Conservation (phyloP, 2,797 vertebrate genomes). For the Netta rufina region DNA sequence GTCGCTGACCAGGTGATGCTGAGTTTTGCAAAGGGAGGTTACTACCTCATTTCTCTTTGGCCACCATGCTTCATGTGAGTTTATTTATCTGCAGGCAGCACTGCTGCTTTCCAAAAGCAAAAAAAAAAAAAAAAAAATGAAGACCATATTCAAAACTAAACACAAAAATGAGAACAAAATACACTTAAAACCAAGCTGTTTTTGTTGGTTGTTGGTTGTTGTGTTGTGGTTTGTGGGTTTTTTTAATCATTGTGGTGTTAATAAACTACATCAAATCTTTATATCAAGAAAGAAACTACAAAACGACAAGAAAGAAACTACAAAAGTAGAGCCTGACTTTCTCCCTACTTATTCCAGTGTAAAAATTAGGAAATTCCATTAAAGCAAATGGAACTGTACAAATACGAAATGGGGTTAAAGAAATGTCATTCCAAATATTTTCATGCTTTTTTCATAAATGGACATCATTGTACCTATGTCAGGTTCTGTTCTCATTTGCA, state of each 20-base stretch:
- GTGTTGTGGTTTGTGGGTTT: too few relatives aligned
- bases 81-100: neutral
- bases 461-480: neutral
- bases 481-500: neutral
- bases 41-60: neutral
- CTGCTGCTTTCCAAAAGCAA: neutral
- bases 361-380: neutral
- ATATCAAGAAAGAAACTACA: neutral
- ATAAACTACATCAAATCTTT: neutral
- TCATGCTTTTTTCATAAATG: neutral
- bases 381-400: neutral
- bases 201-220: too few relatives aligned
- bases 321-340: neutral
- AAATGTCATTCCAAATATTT: neutral
- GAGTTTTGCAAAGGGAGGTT: neutral
- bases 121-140: neutral
- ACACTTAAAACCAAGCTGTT: neutral
- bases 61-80: rapidly evolving
- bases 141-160: neutral
- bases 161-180: neutral
- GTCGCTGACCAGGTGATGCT: neutral
- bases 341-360: neutral
- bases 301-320: neutral
- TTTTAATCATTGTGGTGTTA: neutral
- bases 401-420: neutral